These are phyloP conservation scores for Diprion similis DNA, from an alignment of 1,140 invertebrate genomes.

Conservation along the genomic window DNA sequence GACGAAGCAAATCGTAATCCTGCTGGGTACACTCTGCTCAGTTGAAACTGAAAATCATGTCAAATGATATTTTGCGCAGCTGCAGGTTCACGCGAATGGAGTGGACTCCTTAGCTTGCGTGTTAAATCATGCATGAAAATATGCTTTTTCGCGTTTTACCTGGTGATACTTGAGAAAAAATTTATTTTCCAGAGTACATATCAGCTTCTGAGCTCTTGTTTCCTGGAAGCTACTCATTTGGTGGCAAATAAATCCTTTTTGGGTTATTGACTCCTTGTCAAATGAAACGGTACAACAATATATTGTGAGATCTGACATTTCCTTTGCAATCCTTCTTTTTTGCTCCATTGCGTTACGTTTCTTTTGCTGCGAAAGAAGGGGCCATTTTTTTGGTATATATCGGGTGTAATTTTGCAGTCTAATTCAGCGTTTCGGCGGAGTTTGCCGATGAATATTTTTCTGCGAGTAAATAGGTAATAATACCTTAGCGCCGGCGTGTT, in stretches of 20 bases:
- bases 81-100: neutral
- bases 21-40: conserved; percentile 87
- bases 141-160: conserved; percentile 34
- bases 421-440: too few species aligned
- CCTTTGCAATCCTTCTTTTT: conserved; percentile 84
- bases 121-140: conserved; percentile 14
- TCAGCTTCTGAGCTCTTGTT: conserved; percentile 84
- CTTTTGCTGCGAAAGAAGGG: conserved; percentile 57
- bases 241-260: conserved; percentile 72
- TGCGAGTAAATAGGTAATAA: conserved; percentile 17
- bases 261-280: conserved; percentile 67
- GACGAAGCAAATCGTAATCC: conserved; percentile 89
- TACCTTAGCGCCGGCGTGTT: conserved; percentile 70
- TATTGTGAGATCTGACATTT: conserved; percentile 90
- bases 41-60: conserved; percentile 65
- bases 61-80: neutral
- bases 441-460: too few species aligned
- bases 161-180: conserved; percentile 82
- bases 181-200: conserved; percentile 73
- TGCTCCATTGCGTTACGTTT: conserved; percentile 82
- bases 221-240: conserved; percentile 95
- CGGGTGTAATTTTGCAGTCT: neutral
- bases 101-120: neutral
- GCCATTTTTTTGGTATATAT: too few species aligned
- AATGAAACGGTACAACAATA: conserved; percentile 88